Evolutionary conservation across 1,140 invertebrate genomes (phyloP).

Genomic region (Carposina sasakii): DNA sequence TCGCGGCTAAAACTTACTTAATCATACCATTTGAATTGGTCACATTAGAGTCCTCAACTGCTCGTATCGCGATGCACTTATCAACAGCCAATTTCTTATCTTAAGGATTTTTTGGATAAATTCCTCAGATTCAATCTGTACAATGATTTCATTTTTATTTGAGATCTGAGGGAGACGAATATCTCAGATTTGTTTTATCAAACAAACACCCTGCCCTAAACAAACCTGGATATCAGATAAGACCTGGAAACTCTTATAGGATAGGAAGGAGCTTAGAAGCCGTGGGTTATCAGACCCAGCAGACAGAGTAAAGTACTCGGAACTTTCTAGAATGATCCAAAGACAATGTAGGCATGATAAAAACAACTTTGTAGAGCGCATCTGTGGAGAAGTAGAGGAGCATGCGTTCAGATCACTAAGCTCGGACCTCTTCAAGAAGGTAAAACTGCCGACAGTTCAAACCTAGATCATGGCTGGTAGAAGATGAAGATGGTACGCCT

Average conservation of each 20-base stretch:
- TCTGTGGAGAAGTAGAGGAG: conserved; percentile 13
- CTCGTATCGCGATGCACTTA: no score
- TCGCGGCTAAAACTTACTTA: no score
- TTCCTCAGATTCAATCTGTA: no score
- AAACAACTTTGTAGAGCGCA: conserved; percentile 6
- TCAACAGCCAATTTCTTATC: no score
- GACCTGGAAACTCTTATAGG: neutral
- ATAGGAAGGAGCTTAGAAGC: neutral
- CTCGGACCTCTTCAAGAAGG: conserved; percentile 14
- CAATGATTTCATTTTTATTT: no score
- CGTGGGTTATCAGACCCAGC: no score
- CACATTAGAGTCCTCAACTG: no score
- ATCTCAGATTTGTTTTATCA: no score
- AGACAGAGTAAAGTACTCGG: neutral
- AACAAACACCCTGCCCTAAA: no score
- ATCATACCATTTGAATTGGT: no score
- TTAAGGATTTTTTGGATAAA: no score
- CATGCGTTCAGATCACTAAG: conserved; percentile 8
- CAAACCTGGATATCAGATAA: neutral
- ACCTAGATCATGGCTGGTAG: conserved; percentile 8
- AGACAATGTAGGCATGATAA: conserved; percentile 1
- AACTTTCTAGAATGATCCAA: neutral
- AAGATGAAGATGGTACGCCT: conserved; percentile 9
- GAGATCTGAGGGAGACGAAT: no score
- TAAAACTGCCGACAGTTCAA: conserved; percentile 14